A percentile compares a stretch with the other conserved stretches of the same genome.
These are phyloP conservation scores for Agonopterix subpropinquella DNA, from an alignment of 2,888 invertebrate genomes.

Conservation along the genomic window DNA sequence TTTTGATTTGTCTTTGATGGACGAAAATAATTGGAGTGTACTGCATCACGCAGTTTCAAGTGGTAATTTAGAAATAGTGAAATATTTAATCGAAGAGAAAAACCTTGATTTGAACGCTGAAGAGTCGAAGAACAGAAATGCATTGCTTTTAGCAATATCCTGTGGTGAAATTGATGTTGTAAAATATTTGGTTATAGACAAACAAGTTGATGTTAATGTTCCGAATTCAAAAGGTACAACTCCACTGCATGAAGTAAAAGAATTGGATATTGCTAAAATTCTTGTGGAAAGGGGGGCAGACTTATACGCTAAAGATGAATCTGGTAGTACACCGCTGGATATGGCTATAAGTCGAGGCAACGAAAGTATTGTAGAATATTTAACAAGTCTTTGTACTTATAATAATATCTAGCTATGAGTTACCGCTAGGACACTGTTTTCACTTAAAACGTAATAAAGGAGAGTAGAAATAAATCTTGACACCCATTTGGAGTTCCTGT, in stretches of 20 bases:
- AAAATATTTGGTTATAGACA: neutral
- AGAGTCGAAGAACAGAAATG: neutral
- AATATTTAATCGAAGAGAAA: neutral
- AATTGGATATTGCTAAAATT: neutral
- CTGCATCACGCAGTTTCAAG: neutral
- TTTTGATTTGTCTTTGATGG: neutral
- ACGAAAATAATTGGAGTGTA: neutral
- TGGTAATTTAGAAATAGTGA: neutral
- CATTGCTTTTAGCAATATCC: neutral
- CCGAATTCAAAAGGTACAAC: neutral
- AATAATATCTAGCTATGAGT: no score
- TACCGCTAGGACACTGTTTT: no score
- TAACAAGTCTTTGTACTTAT: neutral
- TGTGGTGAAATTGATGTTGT: neutral
- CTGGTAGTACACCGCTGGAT: neutral
- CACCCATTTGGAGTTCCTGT: no score
- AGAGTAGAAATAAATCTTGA: no score
- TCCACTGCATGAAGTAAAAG: neutral
- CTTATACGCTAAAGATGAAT: neutral
- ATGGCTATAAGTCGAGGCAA: neutral
- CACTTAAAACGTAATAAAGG: no score
- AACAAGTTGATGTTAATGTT: neutral
- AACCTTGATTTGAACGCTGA: neutral
- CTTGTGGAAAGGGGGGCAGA: neutral
- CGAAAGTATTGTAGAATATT: neutral